Evolutionary conservation across 1,140 invertebrate species (phyloP).

Genomic region (Drosophila arizonae): DNA sequence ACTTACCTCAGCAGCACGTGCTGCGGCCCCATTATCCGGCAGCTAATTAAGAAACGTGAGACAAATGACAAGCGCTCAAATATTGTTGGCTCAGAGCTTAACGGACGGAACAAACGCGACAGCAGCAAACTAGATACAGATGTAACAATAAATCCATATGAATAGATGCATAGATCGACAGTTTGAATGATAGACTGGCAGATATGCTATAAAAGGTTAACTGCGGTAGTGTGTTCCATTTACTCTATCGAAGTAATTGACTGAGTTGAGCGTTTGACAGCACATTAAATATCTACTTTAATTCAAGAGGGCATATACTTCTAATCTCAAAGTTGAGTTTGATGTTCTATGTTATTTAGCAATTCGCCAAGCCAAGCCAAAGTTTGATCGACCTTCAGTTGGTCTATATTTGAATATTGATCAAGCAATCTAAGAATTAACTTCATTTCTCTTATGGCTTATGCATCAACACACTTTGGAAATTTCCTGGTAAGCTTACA

Average conservation of each 20-base stretch:
- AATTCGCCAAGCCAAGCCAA: too few relatives aligned
- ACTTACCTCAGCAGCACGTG: slow-evolving; percentile 60
- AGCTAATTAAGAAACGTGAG: slow-evolving; percentile 79
- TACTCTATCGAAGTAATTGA: too few relatives aligned
- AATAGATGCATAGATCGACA: background rate
- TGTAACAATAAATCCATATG: background rate
- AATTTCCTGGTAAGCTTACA: too few relatives aligned
- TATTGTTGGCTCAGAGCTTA: slow-evolving; percentile 48
- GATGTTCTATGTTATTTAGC: too few relatives aligned
- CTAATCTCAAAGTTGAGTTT: too few relatives aligned
- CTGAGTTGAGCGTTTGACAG: too few relatives aligned
- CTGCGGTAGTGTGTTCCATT: background rate
- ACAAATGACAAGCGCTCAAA: slow-evolving; percentile 74
- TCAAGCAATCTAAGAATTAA: too few relatives aligned
- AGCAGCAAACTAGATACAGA: background rate
- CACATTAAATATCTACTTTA: too few relatives aligned
- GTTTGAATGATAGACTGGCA: background rate
- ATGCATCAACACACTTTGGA: too few relatives aligned
- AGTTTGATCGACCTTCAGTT: too few relatives aligned
- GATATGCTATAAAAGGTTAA: background rate
- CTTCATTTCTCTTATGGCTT: too few relatives aligned
- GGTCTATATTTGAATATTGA: background rate
- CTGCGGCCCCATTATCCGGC: slow-evolving; percentile 69
- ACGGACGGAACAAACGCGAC: slow-evolving; percentile 12
- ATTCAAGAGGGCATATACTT: too few relatives aligned